Conservation (phyloP, 2,797 vertebrate genomes). For the Alouatta caraya region DNA sequence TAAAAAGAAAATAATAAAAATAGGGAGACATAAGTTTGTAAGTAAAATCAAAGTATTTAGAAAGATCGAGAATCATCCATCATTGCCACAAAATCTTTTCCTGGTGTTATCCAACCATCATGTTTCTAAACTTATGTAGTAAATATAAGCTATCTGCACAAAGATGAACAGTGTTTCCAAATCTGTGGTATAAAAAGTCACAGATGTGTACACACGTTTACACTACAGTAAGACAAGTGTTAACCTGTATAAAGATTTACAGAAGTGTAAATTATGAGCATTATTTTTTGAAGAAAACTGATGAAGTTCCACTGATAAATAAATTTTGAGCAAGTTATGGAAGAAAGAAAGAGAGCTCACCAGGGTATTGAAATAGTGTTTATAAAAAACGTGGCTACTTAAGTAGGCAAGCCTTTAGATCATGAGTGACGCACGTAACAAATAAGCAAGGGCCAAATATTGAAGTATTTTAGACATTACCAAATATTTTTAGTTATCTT, state of each 20-base stretch:
- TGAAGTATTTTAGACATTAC: background rate
- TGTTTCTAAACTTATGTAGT: background rate
- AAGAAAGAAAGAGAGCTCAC: background rate
- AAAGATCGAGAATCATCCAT: background rate
- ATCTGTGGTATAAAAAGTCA: background rate
- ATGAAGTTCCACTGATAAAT: background rate
- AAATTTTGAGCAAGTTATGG: background rate
- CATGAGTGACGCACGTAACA: background rate
- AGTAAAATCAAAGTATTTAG: background rate
- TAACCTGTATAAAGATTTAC: background rate
- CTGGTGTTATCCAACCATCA: background rate
- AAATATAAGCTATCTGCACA: background rate
- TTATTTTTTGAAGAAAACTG: background rate
- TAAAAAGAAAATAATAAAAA: background rate
- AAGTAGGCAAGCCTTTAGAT: background rate
- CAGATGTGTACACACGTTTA: background rate
- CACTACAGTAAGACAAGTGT: background rate
- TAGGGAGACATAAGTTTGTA: background rate
- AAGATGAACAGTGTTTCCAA: background rate
- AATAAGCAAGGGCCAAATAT: background rate
- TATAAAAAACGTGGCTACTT: background rate
- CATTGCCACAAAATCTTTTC: background rate
- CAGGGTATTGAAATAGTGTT: background rate
- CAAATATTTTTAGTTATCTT: background rate
- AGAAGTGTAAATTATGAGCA: background rate